phyloP scores from a whole-genome alignment of 2,797 vertebrate genomes.

The Melanotaenia maccullochi region DNA sequence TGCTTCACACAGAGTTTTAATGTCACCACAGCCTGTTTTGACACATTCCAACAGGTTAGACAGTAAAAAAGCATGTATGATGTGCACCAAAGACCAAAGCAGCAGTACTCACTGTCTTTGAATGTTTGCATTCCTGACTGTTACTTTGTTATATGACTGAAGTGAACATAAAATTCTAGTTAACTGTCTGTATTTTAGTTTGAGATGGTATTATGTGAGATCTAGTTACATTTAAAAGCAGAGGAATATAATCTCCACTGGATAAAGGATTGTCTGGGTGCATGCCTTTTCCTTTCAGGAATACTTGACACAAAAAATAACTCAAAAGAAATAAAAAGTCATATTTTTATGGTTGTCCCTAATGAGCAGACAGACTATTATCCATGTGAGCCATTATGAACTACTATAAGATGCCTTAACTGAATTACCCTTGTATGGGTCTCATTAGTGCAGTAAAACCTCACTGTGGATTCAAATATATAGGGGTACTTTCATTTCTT shows the following conservation, averaged over 20 bases:
- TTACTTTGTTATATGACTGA: background rate
- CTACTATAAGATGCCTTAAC: constrained; percentile 24
- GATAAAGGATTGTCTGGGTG: background rate
- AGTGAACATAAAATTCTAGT: constrained; percentile 1
- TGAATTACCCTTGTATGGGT: constrained; percentile 37
- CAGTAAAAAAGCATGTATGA: constrained; percentile 30
- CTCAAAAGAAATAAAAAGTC: background rate
- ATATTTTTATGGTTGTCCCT: constrained; percentile 26
- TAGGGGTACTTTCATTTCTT: constrained; percentile 49
- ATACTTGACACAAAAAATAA: background rate
- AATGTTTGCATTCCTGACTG: background rate
- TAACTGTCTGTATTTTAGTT: constrained; percentile 3
- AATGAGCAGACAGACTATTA: constrained; percentile 37
- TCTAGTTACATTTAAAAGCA: background rate
- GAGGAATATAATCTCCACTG: background rate
- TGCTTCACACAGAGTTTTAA: constrained; percentile 51
- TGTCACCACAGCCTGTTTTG: constrained; percentile 45
- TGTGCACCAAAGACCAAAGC: constrained; percentile 8
- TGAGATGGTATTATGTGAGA: background rate
- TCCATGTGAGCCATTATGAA: constrained; percentile 25
- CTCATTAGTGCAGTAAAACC: constrained; percentile 54
- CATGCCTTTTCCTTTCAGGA: background rate
- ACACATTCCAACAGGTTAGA: constrained; percentile 45
- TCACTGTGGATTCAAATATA: constrained; percentile 48
- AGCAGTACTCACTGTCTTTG: background rate